Percentiles rank a stretch among this genome's conserved stretches.
Evolutionary conservation across 2,888 invertebrate species (phyloP).

Genomic region (Icerya purchasi): DNA sequence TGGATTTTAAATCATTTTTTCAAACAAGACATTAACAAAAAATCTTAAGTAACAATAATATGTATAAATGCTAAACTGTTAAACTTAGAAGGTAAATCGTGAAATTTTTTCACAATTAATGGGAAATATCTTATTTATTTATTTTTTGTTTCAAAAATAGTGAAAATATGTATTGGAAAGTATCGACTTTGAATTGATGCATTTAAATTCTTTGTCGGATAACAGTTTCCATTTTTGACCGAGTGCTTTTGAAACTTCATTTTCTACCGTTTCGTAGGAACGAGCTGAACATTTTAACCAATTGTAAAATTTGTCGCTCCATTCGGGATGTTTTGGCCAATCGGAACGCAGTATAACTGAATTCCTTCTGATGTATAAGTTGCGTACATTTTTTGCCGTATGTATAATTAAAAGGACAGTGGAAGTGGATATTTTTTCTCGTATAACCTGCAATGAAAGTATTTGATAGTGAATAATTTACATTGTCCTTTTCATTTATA

Average conservation of each 20-base stretch:
- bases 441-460: slow-evolving; percentile 33
- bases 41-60: too few species aligned
- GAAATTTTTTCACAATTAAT: not conserved
- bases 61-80: not conserved
- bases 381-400: slow-evolving; percentile 29
- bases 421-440: slow-evolving; percentile 54
- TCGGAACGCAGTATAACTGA: slow-evolving; percentile 44
- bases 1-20: too few species aligned
- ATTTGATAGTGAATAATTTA: too few species aligned
- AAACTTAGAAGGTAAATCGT: not conserved
- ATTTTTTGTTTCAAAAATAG: not conserved
- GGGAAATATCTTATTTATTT: not conserved
- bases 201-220: slow-evolving; percentile 39
- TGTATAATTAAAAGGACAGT: slow-evolving; percentile 50
- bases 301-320: slow-evolving; percentile 40
- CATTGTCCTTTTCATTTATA: too few species aligned
- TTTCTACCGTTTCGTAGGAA: slow-evolving; percentile 40
- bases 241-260: slow-evolving; percentile 44
- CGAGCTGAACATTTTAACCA: slow-evolving; percentile 40
- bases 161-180: not conserved
- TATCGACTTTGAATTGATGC: slow-evolving; percentile 11
- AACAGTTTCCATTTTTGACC: slow-evolving; percentile 44
- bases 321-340: slow-evolving; percentile 43
- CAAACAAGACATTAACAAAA: too few species aligned
- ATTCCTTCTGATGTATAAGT: slow-evolving; percentile 43